Evolutionary conservation across 1,140 invertebrate genomes (phyloP).

Genomic region (Sitophilus oryzae): DNA sequence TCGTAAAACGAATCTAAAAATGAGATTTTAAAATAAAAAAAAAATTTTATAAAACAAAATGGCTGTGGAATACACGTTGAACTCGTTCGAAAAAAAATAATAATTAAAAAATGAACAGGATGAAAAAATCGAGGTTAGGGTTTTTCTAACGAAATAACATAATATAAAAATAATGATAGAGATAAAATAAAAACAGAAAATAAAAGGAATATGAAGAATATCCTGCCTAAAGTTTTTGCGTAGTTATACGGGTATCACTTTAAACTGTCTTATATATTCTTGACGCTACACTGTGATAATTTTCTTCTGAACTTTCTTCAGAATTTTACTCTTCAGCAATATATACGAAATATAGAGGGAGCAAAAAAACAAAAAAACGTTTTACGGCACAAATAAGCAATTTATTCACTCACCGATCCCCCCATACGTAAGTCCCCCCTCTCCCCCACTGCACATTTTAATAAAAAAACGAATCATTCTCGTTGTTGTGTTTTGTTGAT

Average conservation of each 20-base stretch:
- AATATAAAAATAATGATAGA: not conserved
- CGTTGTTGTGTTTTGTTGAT: slow-evolving; percentile 5
- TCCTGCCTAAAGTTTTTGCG: slow-evolving; percentile 15
- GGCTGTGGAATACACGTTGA: not conserved
- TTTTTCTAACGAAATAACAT: not conserved
- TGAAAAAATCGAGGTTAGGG: not conserved
- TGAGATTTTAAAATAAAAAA: not conserved
- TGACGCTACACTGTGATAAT: slow-evolving; percentile 24
- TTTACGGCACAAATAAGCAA: slow-evolving; percentile 38
- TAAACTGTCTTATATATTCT: slow-evolving; percentile 3
- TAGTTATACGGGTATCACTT: slow-evolving; percentile 13
- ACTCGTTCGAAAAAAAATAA: not conserved
- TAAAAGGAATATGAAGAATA: too few relatives aligned
- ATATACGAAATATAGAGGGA: slow-evolving; percentile 30
- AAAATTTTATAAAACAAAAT: not conserved
- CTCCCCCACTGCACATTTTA: not conserved
- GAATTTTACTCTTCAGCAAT: slow-evolving; percentile 24
- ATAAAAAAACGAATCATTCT: not conserved
- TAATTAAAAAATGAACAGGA: not conserved
- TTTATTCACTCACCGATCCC: slow-evolving; percentile 30
- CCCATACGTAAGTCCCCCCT: slow-evolving; percentile 18
- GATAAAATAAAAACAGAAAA: not conserved
- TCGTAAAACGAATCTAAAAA: too few relatives aligned
- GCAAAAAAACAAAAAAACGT: slow-evolving; percentile 28
- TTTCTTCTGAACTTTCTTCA: slow-evolving; percentile 16